phyloP scores from a whole-genome alignment of 2,113 vertebrate genomes.

The Callorhinus ursinus region DNA sequence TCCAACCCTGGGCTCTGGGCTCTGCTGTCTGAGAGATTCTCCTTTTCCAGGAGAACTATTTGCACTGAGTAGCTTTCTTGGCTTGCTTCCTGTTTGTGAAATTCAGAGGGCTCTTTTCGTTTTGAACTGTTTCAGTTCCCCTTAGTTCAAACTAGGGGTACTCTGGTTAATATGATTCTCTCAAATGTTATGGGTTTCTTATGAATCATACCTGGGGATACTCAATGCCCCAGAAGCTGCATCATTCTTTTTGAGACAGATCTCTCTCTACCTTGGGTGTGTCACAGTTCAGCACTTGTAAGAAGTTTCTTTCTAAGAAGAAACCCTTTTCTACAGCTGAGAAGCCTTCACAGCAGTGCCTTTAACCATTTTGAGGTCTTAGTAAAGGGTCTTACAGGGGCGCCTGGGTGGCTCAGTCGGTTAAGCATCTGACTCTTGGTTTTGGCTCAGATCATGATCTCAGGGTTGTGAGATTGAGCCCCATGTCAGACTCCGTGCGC shows the following conservation, averaged over 20 bases:
- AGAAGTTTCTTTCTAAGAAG: too few species aligned
- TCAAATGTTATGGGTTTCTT: not conserved
- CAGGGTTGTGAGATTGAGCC: not conserved
- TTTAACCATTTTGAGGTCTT: not conserved
- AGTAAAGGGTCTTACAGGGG: not conserved
- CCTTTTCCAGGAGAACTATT: not conserved
- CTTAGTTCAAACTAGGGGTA: too few species aligned
- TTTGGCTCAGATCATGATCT: not conserved
- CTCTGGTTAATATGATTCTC: not conserved
- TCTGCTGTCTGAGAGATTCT: not conserved
- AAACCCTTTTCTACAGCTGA: not conserved
- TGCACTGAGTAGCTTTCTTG: not conserved
- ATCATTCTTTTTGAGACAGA: not conserved
- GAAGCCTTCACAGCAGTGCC: not conserved
- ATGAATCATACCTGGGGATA: not conserved
- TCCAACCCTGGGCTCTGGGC: not conserved
- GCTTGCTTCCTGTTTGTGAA: not conserved
- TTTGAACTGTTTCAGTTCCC: not conserved
- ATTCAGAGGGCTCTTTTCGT: not conserved
- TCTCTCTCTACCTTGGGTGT: not conserved
- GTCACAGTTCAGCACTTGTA: fast-evolving
- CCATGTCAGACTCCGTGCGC: not conserved
- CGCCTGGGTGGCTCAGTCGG: not conserved
- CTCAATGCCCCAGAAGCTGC: not conserved
- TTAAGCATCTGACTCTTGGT: not conserved